phyloP scores from a whole-genome alignment of 2,113 vertebrate genomes.

The Caranx ignobilis region DNA sequence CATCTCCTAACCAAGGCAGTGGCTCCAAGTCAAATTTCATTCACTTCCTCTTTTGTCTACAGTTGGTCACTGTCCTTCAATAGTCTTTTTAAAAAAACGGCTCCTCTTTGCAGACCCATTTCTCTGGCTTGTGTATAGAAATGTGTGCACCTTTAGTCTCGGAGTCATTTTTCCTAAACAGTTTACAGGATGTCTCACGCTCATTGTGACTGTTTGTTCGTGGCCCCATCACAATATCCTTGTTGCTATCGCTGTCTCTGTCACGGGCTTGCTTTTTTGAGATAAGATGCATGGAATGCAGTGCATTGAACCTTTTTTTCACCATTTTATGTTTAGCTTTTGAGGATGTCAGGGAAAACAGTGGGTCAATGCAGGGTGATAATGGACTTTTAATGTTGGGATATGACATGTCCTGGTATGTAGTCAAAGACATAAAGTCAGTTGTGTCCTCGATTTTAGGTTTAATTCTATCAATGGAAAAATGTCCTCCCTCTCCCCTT shows the following conservation, averaged over 20 bases:
- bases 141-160: conserved; percentile 54
- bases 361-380: conserved; percentile 53
- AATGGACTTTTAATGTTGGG: conserved; percentile 60
- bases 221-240: conserved; percentile 41
- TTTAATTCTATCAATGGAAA: conserved; percentile 57
- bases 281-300: conserved; percentile 56
- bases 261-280: conserved; percentile 53
- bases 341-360: conserved; percentile 47
- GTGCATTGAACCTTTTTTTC: conserved; percentile 62
- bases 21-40: conserved; percentile 13
- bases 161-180: conserved; percentile 56
- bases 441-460: conserved; percentile 69
- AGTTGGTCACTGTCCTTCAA: conserved; percentile 54
- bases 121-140: conserved; percentile 71
- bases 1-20: conserved; percentile 15
- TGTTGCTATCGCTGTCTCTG: conserved; percentile 54
- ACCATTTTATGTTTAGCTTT: conserved; percentile 74
- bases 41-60: conserved; percentile 40
- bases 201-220: conserved; percentile 62
- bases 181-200: conserved; percentile 59
- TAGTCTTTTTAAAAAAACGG: conserved; percentile 62
- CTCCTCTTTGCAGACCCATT: conserved; percentile 79
- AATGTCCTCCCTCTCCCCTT: conserved; percentile 44
- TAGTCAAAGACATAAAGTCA: conserved; percentile 60
- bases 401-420: conserved; percentile 68